Percentiles rank a stretch among this genome's conserved stretches.
Evolutionary conservation across 2,888 invertebrate genomes (phyloP).

Genomic region (Coenonympha glycerion): DNA sequence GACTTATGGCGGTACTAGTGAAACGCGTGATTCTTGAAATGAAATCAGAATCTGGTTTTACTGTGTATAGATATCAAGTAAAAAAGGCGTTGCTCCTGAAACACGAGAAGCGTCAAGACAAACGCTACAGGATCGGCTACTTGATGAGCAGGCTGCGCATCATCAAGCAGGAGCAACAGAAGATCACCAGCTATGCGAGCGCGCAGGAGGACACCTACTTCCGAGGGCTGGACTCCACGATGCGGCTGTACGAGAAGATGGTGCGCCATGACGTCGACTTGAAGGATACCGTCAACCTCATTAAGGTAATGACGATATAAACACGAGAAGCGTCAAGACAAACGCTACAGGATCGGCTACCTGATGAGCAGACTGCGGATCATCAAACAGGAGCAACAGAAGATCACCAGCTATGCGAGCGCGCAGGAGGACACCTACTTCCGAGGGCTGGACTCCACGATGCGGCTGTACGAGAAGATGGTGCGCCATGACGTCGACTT

Average conservation of each 20-base stretch:
- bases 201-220: too few relatives aligned
- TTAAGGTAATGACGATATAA: too few relatives aligned
- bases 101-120: constrained; percentile 28
- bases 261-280: constrained; percentile 39
- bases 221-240: neutral
- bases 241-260: constrained; percentile 37
- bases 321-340: constrained; percentile 28
- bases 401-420: neutral
- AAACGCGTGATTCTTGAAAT: too few relatives aligned
- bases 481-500: constrained; percentile 39
- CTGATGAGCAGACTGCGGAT: constrained; percentile 42
- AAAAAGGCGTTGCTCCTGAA: constrained; percentile 33
- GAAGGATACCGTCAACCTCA: constrained; percentile 33
- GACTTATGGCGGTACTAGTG: too few relatives aligned
- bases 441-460: neutral
- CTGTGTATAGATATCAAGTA: constrained; percentile 35
- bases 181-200: neutral
- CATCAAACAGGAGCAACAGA: constrained; percentile 33
- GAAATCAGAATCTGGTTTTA: too few relatives aligned
- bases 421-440: too few relatives aligned
- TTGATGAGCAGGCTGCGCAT: constrained; percentile 42
- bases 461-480: constrained; percentile 37
- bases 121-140: constrained; percentile 43
- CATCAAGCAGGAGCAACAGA: constrained; percentile 33
- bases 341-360: constrained; percentile 43